Percentiles rank a stretch among this genome's conserved stretches.
Conservation (phyloP, 2,797 vertebrate species). For the Sylvia borin region DNA sequence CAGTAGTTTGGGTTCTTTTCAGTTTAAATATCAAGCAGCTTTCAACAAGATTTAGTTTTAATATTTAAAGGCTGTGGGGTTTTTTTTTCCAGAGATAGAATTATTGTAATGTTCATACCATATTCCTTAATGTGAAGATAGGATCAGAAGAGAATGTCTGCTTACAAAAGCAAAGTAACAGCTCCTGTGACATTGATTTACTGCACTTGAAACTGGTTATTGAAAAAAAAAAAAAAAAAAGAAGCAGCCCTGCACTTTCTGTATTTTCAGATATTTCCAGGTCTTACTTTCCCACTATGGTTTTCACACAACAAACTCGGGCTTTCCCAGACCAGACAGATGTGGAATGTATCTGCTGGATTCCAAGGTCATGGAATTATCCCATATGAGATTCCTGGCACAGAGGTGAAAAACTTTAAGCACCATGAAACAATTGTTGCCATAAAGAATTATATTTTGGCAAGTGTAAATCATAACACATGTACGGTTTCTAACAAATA, state of each 20-base stretch:
- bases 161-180: neutral
- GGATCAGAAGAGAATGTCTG: neutral
- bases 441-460: constrained; percentile 73
- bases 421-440: constrained; percentile 72
- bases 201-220: neutral
- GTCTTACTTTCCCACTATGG: constrained; percentile 66
- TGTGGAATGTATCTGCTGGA: constrained; percentile 85
- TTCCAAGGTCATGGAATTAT: constrained; percentile 86
- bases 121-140: constrained; percentile 28
- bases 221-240: neutral
- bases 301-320: constrained; percentile 70
- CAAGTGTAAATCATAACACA: constrained; percentile 72
- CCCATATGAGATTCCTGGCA: constrained; percentile 82
- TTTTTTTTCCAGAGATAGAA: neutral
- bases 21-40: neutral
- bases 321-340: constrained; percentile 88
- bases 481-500: constrained; percentile 65
- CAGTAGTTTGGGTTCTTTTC: neutral
- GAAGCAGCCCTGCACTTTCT: neutral
- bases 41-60: neutral
- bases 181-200: constrained; percentile 21
- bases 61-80: neutral
- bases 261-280: constrained; percentile 62
- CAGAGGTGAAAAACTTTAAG: constrained; percentile 69
- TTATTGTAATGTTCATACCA: constrained; percentile 31